A percentile compares a stretch with the other conserved stretches of the same genome.
Conservation (phyloP, 1,140 invertebrate genomes). For the Micrasema minimum region DNA sequence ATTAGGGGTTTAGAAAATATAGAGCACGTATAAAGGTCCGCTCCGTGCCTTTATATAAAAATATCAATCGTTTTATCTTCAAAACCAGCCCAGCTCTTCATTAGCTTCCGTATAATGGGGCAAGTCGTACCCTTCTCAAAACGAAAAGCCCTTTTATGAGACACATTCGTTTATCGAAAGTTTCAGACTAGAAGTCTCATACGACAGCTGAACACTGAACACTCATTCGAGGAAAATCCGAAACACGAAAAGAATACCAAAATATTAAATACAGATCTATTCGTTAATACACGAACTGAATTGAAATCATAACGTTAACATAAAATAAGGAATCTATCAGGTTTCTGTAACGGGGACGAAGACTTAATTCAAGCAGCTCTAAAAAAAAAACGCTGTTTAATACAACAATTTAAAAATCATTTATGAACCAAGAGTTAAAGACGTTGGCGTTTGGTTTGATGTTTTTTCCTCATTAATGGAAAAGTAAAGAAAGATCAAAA, state of each 20-base stretch:
- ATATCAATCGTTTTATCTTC: constrained; percentile 37
- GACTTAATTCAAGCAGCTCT: no score
- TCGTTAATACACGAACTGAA: no score
- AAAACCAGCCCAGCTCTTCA: constrained; percentile 32
- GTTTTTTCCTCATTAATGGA: no score
- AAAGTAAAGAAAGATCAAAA: no score
- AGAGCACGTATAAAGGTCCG: constrained; percentile 15
- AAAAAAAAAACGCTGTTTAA: no score
- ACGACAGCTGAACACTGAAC: constrained; percentile 8
- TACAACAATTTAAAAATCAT: no score
- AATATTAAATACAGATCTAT: no score
- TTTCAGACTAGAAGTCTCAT: constrained; percentile 17
- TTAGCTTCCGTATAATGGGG: constrained; percentile 26
- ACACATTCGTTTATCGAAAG: constrained; percentile 45
- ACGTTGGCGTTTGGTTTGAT: no score
- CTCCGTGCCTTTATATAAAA: constrained; percentile 34
- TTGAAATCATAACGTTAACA: no score
- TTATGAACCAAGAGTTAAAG: no score
- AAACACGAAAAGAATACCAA: constrained; percentile 27
- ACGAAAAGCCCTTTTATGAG: constrained; percentile 39
- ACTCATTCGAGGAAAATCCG: constrained; percentile 6
- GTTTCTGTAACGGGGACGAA: no score
- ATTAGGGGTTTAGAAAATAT: constrained; percentile 21
- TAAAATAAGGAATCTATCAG: no score
- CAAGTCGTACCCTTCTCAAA: constrained; percentile 40